Percentiles rank a stretch among this genome's conserved stretches.
Evolutionary conservation across 2,797 vertebrate species (phyloP).

Genomic region (Melanotaenia boesemani): DNA sequence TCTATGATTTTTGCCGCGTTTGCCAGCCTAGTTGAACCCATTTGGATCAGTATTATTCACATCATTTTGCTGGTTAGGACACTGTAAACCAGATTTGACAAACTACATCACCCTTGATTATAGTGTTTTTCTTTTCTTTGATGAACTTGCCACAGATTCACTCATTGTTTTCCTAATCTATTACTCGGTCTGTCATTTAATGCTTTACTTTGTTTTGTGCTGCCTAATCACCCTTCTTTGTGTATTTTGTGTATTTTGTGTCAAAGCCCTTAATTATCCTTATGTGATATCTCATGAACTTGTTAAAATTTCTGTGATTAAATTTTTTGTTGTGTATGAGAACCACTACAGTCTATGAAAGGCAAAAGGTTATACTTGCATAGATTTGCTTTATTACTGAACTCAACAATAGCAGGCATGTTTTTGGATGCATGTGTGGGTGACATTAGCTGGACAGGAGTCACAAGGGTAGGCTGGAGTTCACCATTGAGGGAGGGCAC

Average conservation of each 20-base stretch:
- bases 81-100: slow-evolving; percentile 6
- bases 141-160: background rate
- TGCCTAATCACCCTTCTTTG: background rate
- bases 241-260: background rate
- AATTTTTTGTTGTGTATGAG: background rate
- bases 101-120: background rate
- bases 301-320: background rate
- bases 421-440: slow-evolving; percentile 56
- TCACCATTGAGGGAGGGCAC: slow-evolving; percentile 15
- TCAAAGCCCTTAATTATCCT: slow-evolving; percentile 1
- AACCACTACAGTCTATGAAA: slow-evolving; percentile 6
- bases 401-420: slow-evolving; percentile 17
- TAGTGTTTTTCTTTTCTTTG: background rate
- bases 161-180: background rate
- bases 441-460: slow-evolving; percentile 43
- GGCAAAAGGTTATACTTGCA: background rate
- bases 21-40: slow-evolving; percentile 10
- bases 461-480: slow-evolving; percentile 60
- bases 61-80: slow-evolving; percentile 8
- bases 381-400: slow-evolving; percentile 23
- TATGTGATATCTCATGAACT: background rate
- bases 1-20: slow-evolving; percentile 14
- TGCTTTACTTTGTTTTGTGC: slow-evolving; percentile 1
- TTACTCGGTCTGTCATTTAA: background rate
- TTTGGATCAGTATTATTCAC: background rate